These are phyloP conservation scores for Melanostoma mellinum DNA, from an alignment of 2,888 invertebrate genomes.

Conservation along the genomic window DNA sequence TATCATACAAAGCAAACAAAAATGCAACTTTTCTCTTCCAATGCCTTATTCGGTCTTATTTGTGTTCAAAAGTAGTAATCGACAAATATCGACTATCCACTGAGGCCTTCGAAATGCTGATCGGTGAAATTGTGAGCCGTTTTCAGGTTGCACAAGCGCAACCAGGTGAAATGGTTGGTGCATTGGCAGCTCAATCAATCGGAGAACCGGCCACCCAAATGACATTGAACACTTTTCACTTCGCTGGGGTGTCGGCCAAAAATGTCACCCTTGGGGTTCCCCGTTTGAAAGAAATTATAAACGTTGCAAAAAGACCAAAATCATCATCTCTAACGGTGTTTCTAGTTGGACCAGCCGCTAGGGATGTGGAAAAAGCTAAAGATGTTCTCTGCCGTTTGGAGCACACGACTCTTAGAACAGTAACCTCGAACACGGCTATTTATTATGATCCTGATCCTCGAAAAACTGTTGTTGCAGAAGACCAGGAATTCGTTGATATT, in stretches of 20 bases:
- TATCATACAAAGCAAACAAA: conserved; percentile 96
- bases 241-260: conserved; percentile 94
- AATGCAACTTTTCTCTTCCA: conserved; percentile 98
- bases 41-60: conserved; percentile 93
- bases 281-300: conserved; percentile 96
- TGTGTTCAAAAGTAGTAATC: conserved; percentile 96
- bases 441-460: conserved; percentile 99
- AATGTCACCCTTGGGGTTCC: conserved; percentile 99
- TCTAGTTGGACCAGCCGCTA: conserved; percentile 94
- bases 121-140: conserved; percentile 97
- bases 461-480: conserved; percentile 97
- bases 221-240: conserved; percentile 75
- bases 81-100: conserved; percentile 94
- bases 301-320: conserved; percentile 98
- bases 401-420: conserved; percentile 96
- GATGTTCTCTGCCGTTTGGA: conserved; percentile 97
- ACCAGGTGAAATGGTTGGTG: conserved; percentile 99
- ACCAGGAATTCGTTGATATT: conserved; percentile 98
- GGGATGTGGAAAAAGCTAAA: conserved; percentile 98
- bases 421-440: conserved; percentile 97
- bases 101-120: conserved; percentile 98
- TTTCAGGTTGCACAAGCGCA: conserved; percentile 96
- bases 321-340: conserved; percentile 98
- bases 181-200: conserved; percentile 85
- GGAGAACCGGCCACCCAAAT: conserved; percentile 75